Conservation (phyloP, 53 echinoderm and acorn worm genomes). For the Astropecten irregularis region DNA sequence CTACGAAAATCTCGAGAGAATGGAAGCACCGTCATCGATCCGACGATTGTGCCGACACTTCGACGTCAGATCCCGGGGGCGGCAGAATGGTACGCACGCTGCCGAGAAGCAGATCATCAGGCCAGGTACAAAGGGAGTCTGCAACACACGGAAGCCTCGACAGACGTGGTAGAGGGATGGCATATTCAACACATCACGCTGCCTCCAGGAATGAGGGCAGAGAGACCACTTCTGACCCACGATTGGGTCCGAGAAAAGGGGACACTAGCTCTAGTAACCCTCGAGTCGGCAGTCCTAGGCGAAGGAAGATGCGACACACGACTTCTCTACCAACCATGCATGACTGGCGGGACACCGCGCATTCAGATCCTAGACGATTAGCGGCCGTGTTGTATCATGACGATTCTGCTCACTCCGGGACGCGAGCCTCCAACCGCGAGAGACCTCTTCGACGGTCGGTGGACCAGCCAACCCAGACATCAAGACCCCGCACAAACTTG, state of each 20-base stretch:
- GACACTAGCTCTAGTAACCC: not conserved
- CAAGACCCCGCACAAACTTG: not conserved
- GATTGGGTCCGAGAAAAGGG: not conserved
- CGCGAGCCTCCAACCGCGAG: too few relatives aligned
- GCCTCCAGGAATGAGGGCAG: not conserved
- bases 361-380: not conserved
- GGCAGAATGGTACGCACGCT: not conserved
- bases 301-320: not conserved
- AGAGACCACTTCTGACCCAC: not conserved
- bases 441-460: too few relatives aligned
- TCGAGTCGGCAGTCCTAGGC: not conserved
- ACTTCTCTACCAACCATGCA: not conserved
- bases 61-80: not conserved
- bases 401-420: not conserved
- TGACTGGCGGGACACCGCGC: not conserved
- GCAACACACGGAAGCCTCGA: constrained; percentile 15
- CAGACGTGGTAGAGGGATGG: not conserved
- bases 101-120: not conserved
- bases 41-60: not conserved
- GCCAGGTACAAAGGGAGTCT: not conserved
- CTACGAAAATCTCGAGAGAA: not conserved
- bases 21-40: not conserved
- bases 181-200: not conserved
- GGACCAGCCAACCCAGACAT: not conserved
- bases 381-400: not conserved